Evolutionary conservation across 2,113 vertebrate species (phyloP).

Genomic region (Etia nguti): DNA sequence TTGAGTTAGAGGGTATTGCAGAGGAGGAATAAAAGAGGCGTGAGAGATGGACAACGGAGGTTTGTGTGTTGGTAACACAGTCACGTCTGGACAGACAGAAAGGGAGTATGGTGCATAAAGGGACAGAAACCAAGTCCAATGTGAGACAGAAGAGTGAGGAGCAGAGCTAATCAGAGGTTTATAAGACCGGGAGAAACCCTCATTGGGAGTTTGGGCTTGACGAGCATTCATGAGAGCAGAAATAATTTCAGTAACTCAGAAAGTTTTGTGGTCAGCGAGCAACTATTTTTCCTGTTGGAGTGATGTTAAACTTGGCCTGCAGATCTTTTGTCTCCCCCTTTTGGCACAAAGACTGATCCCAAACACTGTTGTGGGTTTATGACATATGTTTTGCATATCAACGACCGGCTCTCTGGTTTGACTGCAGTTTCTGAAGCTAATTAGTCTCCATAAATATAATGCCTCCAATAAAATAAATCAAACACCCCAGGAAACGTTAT

Average conservation of each 20-base stretch:
- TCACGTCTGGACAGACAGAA: constrained; percentile 53
- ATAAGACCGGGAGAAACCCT: not conserved
- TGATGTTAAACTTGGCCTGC: not conserved
- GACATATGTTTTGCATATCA: not conserved
- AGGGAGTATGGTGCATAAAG: constrained; percentile 21
- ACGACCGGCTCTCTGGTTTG: not conserved
- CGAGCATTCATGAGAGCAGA: not conserved
- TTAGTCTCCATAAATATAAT: not conserved
- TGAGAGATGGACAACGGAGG: constrained; percentile 47
- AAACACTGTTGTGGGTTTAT: not conserved
- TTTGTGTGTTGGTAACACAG: constrained; percentile 57
- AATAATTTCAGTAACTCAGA: not conserved
- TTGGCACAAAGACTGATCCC: not conserved
- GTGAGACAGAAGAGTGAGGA: not conserved
- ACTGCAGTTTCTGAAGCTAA: no score
- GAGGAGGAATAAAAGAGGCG: constrained; percentile 38
- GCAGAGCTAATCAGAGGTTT: not conserved
- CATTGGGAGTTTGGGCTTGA: not conserved
- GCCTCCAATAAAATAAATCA: not conserved
- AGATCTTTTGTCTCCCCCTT: not conserved
- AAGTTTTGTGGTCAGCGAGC: not conserved
- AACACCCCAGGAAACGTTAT: not conserved
- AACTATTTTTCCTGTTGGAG: not conserved
- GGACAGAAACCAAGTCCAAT: constrained; percentile 3
- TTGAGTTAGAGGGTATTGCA: constrained; percentile 2